Evolutionary conservation across 2,888 invertebrate genomes (phyloP).

Genomic region (Zygaena filipendulae): DNA sequence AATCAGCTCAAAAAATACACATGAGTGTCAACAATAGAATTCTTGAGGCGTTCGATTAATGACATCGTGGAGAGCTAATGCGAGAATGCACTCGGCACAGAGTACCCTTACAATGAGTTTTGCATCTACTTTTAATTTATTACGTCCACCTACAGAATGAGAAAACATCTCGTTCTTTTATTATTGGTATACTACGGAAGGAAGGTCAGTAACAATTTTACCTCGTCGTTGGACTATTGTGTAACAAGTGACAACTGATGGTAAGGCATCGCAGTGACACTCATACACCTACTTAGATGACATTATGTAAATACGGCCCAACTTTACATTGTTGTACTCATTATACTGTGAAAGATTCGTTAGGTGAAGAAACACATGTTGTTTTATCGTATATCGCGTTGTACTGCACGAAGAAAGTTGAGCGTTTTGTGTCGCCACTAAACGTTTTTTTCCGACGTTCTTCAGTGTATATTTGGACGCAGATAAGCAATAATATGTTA

Average conservation of each 20-base stretch:
- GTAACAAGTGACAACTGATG: conserved; percentile 24
- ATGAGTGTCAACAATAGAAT: conserved; percentile 50
- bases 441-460: too few species aligned
- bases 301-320: conserved; percentile 65
- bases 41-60: conserved; percentile 59
- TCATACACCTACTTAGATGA: conserved; percentile 66
- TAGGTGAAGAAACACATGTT: conserved; percentile 69
- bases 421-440: too few species aligned
- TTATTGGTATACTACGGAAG: too few species aligned
- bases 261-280: conserved; percentile 30
- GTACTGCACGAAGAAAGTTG: conserved; percentile 31
- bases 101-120: too few species aligned
- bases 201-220: too few species aligned
- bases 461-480: too few species aligned
- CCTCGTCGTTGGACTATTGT: too few species aligned
- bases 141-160: too few species aligned
- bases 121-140: too few species aligned
- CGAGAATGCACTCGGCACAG: too few species aligned
- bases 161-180: too few species aligned
- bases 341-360: conserved; percentile 64
- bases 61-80: conserved; percentile 37
- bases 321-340: conserved; percentile 66
- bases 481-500: too few species aligned
- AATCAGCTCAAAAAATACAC: conserved; percentile 51
- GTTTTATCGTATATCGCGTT: conserved; percentile 50